Base-by-base conservation (phyloP, 2,888 invertebrate genomes). In the Liodrosophila aerea region DNA sequence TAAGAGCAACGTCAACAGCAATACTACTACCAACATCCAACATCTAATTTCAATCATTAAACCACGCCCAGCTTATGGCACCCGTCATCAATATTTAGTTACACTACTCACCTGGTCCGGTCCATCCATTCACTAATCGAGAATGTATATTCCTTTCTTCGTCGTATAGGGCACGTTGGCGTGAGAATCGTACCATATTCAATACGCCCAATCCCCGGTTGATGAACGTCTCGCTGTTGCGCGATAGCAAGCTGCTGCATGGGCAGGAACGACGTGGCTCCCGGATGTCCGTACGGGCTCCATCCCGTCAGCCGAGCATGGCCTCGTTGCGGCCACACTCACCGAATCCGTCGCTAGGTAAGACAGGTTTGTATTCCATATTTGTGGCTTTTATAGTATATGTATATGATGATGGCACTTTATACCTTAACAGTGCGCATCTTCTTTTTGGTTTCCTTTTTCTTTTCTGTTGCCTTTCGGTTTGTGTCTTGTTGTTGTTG, bases 191-290 rank as follows among this genome's bases (percentile, higher is more conserved):
- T 18, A 96, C 97, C 30, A 97, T 97, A 86, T 97, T 97, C 92
- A 97, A 97, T 90, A 97, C 97, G 46, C 97, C 97, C 22, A 97
- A 97, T 90, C 97, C 97, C 60, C 93, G 97, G 60, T 91, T 97
- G 90, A 97, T 97, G 97, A 97, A 97, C 90, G 96, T 95, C 16
- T 96, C 96, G 2, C 90, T 96, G 76, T 90, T 96, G 83, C 92
- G 95, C 84, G 96, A 96, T 85, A 95, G 94, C 78, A 96, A 96
- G 87, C 91, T 95, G 50, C 91, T 94, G 68, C 95, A 95, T 87
- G 92, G 94, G 40, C 91, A 90, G 90, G 96, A 96, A 84, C 92
- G 96, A 45, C 93, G 95, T 7, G 95, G 96, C 36, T 95, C 96
- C 9, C 92, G 95, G 27, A 93, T 94, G 57, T 95, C 95, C 87